Conservation (phyloP, 1,140 invertebrate genomes). For the Rhopalosiphum padi region DNA sequence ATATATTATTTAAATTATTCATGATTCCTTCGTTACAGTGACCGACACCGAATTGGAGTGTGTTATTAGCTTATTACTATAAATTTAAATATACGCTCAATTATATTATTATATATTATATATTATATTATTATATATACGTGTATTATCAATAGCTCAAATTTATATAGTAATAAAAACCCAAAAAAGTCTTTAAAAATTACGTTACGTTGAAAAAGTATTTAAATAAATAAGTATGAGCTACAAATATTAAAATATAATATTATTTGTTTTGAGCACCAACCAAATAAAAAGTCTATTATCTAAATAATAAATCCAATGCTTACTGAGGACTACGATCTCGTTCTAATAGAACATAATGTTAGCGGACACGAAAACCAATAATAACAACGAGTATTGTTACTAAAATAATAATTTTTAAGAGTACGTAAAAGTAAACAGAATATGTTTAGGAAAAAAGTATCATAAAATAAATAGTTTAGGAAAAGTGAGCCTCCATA, state of each 20-base stretch:
- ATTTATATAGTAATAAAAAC: neutral
- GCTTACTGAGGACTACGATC: neutral
- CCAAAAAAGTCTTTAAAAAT: neutral
- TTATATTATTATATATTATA: neutral
- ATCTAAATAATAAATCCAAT: neutral
- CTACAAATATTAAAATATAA: neutral
- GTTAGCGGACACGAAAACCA: neutral
- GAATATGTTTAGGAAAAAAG: neutral
- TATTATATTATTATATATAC: no score
- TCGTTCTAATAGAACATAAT: neutral
- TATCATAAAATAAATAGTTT: neutral
- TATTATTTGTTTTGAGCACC: neutral
- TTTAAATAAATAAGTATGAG: neutral
- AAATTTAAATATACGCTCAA: neutral
- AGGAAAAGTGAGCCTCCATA: neutral
- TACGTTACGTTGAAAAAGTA: neutral
- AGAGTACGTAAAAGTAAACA: neutral
- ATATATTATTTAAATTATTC: no score
- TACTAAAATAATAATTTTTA: neutral
- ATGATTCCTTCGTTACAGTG: no score
- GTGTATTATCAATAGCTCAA: neutral
- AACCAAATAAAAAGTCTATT: neutral
- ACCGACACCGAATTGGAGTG: no score
- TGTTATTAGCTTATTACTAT: neutral
- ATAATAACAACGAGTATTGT: neutral